Conservation (phyloP, 2,888 invertebrate species). For the Ephialtes manifestator region DNA sequence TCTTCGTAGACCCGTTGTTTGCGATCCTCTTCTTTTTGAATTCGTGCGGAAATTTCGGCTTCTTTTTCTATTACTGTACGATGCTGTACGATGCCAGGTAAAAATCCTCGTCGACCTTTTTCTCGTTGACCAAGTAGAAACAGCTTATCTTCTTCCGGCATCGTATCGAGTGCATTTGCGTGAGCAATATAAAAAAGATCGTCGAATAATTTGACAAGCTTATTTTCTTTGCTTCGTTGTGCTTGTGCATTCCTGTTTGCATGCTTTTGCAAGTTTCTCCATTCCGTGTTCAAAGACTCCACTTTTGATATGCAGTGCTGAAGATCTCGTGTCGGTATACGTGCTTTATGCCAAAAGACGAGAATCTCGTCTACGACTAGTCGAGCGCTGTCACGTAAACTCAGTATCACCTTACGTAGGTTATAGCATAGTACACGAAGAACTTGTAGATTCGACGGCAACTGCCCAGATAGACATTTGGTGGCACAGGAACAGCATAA, state of each 20-base stretch:
- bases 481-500: too few species aligned
- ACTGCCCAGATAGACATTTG: too few species aligned
- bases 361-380: constrained; percentile 25
- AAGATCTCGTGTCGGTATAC: constrained; percentile 28
- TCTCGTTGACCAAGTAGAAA: not conserved
- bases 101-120: not conserved
- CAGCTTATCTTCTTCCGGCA: not conserved
- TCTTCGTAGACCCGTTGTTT: not conserved
- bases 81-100: not conserved
- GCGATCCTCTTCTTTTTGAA: not conserved
- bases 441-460: constrained; percentile 37
- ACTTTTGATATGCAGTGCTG: constrained; percentile 28
- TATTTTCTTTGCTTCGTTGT: not conserved
- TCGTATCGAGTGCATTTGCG: not conserved
- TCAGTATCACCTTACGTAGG: constrained; percentile 18
- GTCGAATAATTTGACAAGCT: not conserved
- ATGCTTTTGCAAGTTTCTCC: constrained; percentile 26
- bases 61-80: not conserved
- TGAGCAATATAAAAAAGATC: not conserved
- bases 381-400: constrained; percentile 21
- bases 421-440: constrained; percentile 23
- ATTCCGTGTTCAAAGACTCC: constrained; percentile 26
- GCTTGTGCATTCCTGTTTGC: not conserved
- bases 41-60: not conserved
- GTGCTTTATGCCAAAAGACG: constrained; percentile 35